A percentile compares a stretch with the other conserved stretches of the same genome.
Evolutionary conservation across 2,888 invertebrate genomes (phyloP).

Genomic region (Pristionchus arcanus): DNA sequence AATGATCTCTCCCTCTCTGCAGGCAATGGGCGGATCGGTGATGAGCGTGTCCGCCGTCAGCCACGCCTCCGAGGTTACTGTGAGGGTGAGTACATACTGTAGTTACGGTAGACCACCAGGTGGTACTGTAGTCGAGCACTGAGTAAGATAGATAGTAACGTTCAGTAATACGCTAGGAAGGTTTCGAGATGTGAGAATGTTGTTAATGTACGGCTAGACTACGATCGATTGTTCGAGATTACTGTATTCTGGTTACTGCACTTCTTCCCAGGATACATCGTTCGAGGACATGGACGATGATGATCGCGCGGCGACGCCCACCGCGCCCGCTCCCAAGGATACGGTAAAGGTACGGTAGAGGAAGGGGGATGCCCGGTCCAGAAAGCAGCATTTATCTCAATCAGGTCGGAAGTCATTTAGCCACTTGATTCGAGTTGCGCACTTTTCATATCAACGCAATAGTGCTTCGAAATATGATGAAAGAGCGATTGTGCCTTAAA

Average conservation of each 20-base stretch:
- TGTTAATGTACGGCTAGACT: not conserved
- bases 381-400: no score
- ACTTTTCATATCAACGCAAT: not conserved
- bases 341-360: slow-evolving; percentile 34
- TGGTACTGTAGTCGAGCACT: not conserved
- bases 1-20: not conserved
- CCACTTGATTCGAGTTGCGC: not conserved
- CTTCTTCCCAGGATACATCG: slow-evolving; percentile 61
- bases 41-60: slow-evolving; percentile 59
- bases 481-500: no score
- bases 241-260: not conserved
- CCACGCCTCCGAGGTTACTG: slow-evolving; percentile 68
- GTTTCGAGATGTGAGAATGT: no score
- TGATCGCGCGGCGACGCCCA: slow-evolving; percentile 48
- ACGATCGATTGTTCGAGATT: not conserved
- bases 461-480: not conserved
- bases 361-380: no score
- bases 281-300: slow-evolving; percentile 65
- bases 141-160: no score
- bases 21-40: slow-evolving; percentile 58
- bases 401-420: no score
- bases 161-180: no score
- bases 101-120: not conserved
- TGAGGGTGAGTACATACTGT: slow-evolving; percentile 56
- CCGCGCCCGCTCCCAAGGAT: not conserved